phyloP scores from a whole-genome alignment of 2,113 vertebrate genomes.

The Prietella phreatophila region DNA sequence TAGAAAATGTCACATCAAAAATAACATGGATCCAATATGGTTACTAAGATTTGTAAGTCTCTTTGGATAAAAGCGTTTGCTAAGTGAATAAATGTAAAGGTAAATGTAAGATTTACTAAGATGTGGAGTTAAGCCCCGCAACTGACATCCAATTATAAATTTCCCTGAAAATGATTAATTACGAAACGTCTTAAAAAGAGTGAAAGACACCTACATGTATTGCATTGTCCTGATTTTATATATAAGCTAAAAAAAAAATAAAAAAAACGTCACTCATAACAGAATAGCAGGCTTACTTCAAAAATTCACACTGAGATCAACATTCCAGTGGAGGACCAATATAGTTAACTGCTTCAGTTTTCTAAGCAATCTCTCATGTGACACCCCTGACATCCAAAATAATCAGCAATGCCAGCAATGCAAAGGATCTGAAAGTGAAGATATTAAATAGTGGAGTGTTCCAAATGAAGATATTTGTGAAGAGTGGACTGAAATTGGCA shows the following conservation, averaged over 20 bases:
- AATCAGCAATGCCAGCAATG: neutral
- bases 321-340: neutral
- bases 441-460: neutral
- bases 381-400: neutral
- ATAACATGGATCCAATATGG: neutral
- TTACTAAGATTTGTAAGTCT: neutral
- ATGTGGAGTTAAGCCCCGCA: neutral
- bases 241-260: neutral
- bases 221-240: neutral
- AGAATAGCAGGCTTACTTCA: neutral
- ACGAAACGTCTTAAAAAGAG: neutral
- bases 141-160: neutral
- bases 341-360: slow-evolving; percentile 7
- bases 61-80: no score
- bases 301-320: neutral
- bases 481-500: neutral
- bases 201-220: neutral
- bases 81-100: no score
- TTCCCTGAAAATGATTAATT: neutral
- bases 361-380: neutral
- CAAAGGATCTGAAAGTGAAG: neutral
- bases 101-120: neutral
- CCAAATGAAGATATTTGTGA: neutral
- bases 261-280: neutral
- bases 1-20: neutral